Evolutionary conservation across 2,797 vertebrate species (phyloP), one percentile per base, ranked within the genome.

Genomic region (Alosa sapidissima): DNA sequence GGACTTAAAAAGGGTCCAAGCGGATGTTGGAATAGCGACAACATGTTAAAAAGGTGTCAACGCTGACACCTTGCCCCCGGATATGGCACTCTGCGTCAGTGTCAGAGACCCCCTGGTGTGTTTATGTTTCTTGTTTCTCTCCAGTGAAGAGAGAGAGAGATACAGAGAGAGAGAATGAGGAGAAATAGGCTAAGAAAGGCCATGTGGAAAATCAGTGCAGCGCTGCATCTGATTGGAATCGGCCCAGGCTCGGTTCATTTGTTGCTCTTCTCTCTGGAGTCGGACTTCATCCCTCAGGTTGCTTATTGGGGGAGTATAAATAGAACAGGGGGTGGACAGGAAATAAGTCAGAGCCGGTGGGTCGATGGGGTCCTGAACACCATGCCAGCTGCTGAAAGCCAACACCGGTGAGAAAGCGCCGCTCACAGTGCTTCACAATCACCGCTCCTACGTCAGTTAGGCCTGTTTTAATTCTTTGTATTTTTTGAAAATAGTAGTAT

Each of bases 381-480:
- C 68, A 47, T 82, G 82, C 60, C 82, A 81, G 87, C 82, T 85
- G 75, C 41, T 84, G 87, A 45, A 88, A 88, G 55, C 84, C 84
- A 83, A 89, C 78, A 87, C 83, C 60, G 72, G 55, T 87, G 83
- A 85, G 83, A 88, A 82, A 49, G 14, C 28, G 14, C 54, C 33
- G 9, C 45, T 83, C 83, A 45, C 13, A 8, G 21, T 45, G 41
- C 9, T n/a, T 51, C 10, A 11, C 68, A 41, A 75, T 45, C 36
- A 45, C 68, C 24, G 68, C 41, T 75, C 68, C 68, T 45, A 45
- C 68, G 33, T 75, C 68, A 41, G 28, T 75, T 1, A 16, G 33
- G 68, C 10, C 13, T 9, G 8, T 65, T 65, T 33, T 33, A 65
- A 28, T 65, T 65, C 10, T 65, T 65, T 11, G 2, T 33, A 13